A percentile compares a stretch with the other conserved stretches of the same genome.
These are phyloP conservation scores for Perccottus glenii DNA, from an alignment of 2,113 vertebrate species.

Conservation along the genomic window DNA sequence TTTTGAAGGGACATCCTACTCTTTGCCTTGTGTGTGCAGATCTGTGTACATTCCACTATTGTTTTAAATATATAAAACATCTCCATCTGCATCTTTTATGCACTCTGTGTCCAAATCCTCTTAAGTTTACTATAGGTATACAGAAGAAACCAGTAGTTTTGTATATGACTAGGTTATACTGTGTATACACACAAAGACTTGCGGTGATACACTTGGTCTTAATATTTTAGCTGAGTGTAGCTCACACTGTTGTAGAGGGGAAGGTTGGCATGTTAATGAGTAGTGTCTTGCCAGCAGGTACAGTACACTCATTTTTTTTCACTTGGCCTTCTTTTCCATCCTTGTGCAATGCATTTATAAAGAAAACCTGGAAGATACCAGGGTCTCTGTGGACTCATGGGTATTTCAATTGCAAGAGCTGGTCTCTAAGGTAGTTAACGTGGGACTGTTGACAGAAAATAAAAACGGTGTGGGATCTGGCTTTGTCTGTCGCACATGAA, in stretches of 20 bases:
- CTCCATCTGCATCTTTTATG: background rate
- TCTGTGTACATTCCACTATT: background rate
- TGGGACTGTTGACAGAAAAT: conserved; percentile 11
- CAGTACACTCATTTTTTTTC: conserved; percentile 1
- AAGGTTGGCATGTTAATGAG: conserved; percentile 23
- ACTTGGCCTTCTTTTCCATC: conserved; percentile 8
- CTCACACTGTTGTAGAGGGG: conserved; percentile 12
- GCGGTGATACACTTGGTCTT: conserved; percentile 31
- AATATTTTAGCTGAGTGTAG: background rate
- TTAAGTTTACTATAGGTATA: background rate
- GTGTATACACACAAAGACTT: conserved; percentile 11
- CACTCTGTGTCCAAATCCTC: background rate
- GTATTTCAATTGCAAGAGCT: conserved; percentile 47
- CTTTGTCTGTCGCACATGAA: conserved; percentile 7
- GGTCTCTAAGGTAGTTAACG: conserved; percentile 47
- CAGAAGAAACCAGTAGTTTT: conserved; percentile 20
- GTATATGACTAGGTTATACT: conserved; percentile 26
- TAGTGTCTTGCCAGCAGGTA: conserved; percentile 38
- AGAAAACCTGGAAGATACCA: conserved; percentile 39
- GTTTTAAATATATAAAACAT: background rate
- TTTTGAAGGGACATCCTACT: background rate
- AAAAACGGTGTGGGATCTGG: conserved; percentile 15
- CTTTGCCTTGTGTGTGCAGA: background rate
- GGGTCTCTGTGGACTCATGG: conserved; percentile 36
- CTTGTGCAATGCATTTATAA: conserved; percentile 60